Evolutionary conservation across 2,888 invertebrate species (phyloP), one percentile per base, ranked within the genome.

Genomic region (Sepioteuthis lessoniana): DNA sequence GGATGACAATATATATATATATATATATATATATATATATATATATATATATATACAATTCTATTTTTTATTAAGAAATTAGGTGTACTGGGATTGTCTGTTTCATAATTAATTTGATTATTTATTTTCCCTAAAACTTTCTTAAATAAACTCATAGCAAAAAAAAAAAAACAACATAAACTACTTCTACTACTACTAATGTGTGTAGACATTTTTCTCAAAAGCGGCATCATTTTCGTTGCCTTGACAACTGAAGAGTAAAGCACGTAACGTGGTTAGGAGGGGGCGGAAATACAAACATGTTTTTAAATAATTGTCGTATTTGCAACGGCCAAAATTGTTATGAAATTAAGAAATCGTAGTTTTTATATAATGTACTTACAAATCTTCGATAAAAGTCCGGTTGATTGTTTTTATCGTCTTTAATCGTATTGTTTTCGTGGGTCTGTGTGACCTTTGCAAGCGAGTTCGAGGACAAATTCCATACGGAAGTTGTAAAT

Each of bases 331-430:
- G n/a, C n/a, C 76, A 19, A 76, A 76, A 25, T 55, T 5, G 5
- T 55, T 55, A 55, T 55, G n/a, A n/a, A 35, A 76, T 35, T n/a
- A 4, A 76, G n/a, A n/a, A 76, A 35, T 13, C 3, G 19, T n/a
- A 35, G 60, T 76, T 76, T 76, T 76, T 76, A n/a, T 76, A 76
- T 76, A n/a, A 8, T 35, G n/a, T 76, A 76, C 76, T 76, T 76
- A 76, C 76, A 76, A 76, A n/a, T 76, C n/a, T n/a, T 76, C 76
- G n/a, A 76, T 76, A 76, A 76, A 76, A n/a, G 76, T 76, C 76
- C 76, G 76, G 76, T 76, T 76, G 10, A 16, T 1, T 31, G 60
- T 60, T 76, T 76, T 76, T 76, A 76, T 76, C n/a, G 35, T 76
- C n/a, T n/a, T 76, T 76, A 76, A 16, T 16, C n/a, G n/a, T 76